Conservation (phyloP, 2,888 invertebrate genomes). For the Allacma fusca region DNA sequence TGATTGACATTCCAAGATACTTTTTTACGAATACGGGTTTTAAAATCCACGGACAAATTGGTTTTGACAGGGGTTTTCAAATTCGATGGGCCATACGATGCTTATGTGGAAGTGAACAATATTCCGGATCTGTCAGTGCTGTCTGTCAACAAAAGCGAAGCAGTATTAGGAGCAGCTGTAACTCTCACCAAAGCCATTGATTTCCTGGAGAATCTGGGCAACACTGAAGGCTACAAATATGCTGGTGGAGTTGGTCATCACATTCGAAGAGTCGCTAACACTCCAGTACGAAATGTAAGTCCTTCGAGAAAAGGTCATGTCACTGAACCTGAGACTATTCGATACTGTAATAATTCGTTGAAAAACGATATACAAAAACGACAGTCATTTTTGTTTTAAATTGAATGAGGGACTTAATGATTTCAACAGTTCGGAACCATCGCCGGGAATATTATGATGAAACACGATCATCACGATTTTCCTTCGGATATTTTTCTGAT, state of each 20-base stretch:
- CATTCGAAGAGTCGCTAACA: constrained; percentile 74
- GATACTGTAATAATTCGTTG: too few relatives aligned
- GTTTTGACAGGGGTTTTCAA: constrained; percentile 66
- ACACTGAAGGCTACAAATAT: constrained; percentile 69
- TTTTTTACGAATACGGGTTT: background rate
- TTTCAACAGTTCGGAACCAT: constrained; percentile 69
- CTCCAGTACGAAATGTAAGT: constrained; percentile 72
- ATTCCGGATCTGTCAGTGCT: constrained; percentile 69
- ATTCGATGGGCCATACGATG: constrained; percentile 65
- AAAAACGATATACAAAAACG: too few relatives aligned
- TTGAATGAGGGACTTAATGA: too few relatives aligned
- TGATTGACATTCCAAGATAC: too few relatives aligned
- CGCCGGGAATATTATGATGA: constrained; percentile 77
- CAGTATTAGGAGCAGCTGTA: constrained; percentile 71
- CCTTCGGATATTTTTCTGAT: constrained; percentile 76
- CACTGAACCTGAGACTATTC: too few relatives aligned
- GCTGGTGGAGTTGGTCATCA: constrained; percentile 71
- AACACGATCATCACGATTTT: constrained; percentile 73
- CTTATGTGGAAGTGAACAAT: constrained; percentile 73
- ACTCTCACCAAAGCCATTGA: constrained; percentile 69
- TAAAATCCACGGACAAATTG: background rate
- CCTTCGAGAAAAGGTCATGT: background rate
- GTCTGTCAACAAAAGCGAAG: constrained; percentile 62
- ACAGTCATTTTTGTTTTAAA: too few relatives aligned
- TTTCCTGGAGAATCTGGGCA: constrained; percentile 61